These are phyloP conservation scores for Pachycephus smyrnensis DNA, from an alignment of 2,888 invertebrate species.

Conservation along the genomic window DNA sequence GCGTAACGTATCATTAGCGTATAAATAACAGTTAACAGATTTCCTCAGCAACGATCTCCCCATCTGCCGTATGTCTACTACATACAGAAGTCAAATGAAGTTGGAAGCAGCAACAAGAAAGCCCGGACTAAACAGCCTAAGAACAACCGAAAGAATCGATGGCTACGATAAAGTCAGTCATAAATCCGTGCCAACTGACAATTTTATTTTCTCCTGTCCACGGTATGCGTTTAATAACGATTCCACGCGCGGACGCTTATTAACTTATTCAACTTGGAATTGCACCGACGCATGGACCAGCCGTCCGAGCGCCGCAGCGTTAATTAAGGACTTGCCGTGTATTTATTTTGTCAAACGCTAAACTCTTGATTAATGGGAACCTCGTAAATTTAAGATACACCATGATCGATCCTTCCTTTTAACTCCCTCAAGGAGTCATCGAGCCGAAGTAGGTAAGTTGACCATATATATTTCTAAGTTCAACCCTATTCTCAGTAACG, in stretches of 20 bases:
- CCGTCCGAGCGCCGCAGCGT: conserved; percentile 14
- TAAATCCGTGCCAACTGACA: conserved; percentile 2
- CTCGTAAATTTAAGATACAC: conserved; percentile 31
- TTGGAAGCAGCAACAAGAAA: not conserved
- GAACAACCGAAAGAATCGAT: not conserved
- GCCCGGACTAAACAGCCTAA: not conserved
- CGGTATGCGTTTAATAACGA: not conserved
- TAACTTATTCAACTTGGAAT: conserved; percentile 33
- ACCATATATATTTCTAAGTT: not conserved
- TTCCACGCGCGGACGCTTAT: conserved; percentile 20
- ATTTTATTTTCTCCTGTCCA: not conserved
- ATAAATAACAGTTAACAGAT: not conserved
- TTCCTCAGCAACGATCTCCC: not conserved
- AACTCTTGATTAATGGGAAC: conserved; percentile 35
- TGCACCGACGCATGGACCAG: conserved; percentile 11
- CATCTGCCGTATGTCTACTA: not conserved
- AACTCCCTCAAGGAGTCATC: not conserved
- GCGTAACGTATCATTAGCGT: not conserved
- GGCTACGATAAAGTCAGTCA: not conserved
- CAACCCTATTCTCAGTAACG: not conserved
- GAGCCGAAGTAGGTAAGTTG: too few species aligned
- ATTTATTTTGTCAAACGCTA: conserved; percentile 43
- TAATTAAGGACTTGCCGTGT: conserved; percentile 36
- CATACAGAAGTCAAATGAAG: not conserved
- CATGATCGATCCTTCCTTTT: not conserved